Base-by-base conservation (phyloP, 1,140 invertebrate genomes). In the Venturia canescens region DNA sequence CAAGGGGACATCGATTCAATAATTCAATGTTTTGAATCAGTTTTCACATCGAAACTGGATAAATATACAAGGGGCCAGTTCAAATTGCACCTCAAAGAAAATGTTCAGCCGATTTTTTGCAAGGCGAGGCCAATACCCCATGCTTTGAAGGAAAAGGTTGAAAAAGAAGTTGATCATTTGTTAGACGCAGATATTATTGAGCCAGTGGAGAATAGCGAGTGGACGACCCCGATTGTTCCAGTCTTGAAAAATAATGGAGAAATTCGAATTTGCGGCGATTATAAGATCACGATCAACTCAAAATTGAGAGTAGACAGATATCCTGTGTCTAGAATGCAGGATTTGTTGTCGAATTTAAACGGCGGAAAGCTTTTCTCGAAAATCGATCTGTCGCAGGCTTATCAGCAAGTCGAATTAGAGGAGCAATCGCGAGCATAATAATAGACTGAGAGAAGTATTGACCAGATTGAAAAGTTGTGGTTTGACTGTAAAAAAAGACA, bases 211-310 rank as follows among this genome's bases (percentile, higher is more conserved):
- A 1, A 57, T 57, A 7, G 53, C 13, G 53, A 57, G 0, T 57
- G 53, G 53, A 18, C 53, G 11, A 57, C 53, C 0, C 53, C 53
- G 53, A 57, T 57, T 7, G 90, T 90, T 3, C 75, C 82, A 16
- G 86, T 90, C 0, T 63, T 83, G n/a, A 90, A 90, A 11, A 57
- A 23, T 57, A 21, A 57, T 21, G 53, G 53, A n/a, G 4, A 80
- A 29, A 82, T 85, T 67, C 44, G 86, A 38, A 57, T 85, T 6
- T 89, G 88, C 80, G 89, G 86, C 0, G 88, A 91, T 83, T 91
- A 81, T 23, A 57, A 57, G 13, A 23, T 57, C 18, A 57, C 53
- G 2, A 23, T 57, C 21, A 57, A 57, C 21, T 18, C 53, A 3
- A 3, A 57, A 1, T 7, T 57, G 1, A 21, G 2, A 9, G 7